phyloP scores from a whole-genome alignment of 2,113 vertebrate species.

The Actenoides lindsayi region DNA sequence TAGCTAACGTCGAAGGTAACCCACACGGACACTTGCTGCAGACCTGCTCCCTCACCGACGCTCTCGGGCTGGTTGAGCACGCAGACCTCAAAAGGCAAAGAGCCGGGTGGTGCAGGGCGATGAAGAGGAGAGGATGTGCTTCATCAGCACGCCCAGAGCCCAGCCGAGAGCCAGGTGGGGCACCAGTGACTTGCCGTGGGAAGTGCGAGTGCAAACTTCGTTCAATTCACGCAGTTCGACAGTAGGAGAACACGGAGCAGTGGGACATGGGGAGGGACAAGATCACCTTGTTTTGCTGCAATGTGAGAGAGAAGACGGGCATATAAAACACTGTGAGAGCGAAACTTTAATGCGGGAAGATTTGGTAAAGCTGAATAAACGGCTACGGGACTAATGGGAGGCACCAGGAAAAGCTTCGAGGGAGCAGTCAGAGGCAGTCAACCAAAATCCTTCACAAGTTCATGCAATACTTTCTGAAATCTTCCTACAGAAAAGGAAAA shows the following conservation, averaged over 20 bases:
- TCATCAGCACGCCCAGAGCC: neutral
- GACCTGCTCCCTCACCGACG: neutral
- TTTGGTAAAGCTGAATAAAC: neutral
- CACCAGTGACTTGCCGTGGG: neutral
- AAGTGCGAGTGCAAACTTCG: neutral
- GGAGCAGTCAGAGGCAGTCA: neutral
- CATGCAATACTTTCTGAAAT: neutral
- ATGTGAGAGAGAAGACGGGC: neutral
- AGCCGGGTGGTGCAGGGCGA: neutral
- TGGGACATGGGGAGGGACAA: neutral
- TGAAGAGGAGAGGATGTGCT: neutral
- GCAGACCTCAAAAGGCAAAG: neutral
- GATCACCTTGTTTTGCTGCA: neutral
- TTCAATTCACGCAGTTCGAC: neutral
- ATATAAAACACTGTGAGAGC: neutral
- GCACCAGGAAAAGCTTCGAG: neutral
- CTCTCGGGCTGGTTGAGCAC: neutral
- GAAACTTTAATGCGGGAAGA: slow-evolving; percentile 12
- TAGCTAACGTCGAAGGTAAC: slow-evolving; percentile 50
- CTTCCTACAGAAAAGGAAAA: neutral
- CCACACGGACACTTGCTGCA: neutral
- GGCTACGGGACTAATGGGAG: neutral
- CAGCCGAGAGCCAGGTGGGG: neutral
- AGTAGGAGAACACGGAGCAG: neutral
- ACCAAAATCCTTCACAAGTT: neutral